These are phyloP conservation scores for Caranx melampygus DNA, from an alignment of 2,113 vertebrate species.

Conservation along the genomic window DNA sequence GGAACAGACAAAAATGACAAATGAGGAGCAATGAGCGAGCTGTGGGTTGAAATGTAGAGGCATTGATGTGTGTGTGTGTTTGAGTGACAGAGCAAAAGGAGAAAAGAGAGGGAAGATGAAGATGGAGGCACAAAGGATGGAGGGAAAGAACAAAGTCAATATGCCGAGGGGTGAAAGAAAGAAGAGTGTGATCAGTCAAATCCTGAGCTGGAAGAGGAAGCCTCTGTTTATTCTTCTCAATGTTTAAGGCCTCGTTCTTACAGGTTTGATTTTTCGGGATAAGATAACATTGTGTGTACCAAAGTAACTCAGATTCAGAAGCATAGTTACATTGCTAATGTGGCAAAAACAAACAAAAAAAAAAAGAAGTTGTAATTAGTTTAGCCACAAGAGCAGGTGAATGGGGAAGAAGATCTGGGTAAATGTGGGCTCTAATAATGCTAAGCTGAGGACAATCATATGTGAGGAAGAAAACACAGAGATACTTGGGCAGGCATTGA, in stretches of 20 bases:
- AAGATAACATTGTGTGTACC: neutral
- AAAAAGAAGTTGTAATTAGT: neutral
- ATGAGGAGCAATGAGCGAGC: conserved; percentile 43
- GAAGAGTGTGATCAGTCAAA: neutral
- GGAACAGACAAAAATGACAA: conserved; percentile 41
- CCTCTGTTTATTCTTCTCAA: neutral
- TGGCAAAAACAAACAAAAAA: neutral
- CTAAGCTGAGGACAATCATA: conserved; percentile 49
- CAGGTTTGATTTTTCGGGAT: neutral
- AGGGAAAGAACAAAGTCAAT: neutral
- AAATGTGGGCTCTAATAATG: conserved; percentile 74
- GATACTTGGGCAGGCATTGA: conserved; percentile 57
- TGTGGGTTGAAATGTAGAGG: conserved; percentile 40
- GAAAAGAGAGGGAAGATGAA: neutral
- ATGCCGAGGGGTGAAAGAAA: neutral
- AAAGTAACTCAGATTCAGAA: neutral
- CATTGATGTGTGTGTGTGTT: conserved; percentile 23
- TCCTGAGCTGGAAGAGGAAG: neutral
- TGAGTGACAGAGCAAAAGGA: conserved; percentile 14
- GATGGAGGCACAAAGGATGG: conserved; percentile 6
- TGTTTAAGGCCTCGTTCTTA: neutral
- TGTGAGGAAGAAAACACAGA: conserved; percentile 59
- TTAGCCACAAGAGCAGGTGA: conserved; percentile 53
- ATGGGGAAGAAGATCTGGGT: conserved; percentile 57
- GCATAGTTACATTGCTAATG: neutral